These are phyloP conservation scores for Ylistrum balloti DNA, from an alignment of 1,140 invertebrate genomes.

Conservation along the genomic window DNA sequence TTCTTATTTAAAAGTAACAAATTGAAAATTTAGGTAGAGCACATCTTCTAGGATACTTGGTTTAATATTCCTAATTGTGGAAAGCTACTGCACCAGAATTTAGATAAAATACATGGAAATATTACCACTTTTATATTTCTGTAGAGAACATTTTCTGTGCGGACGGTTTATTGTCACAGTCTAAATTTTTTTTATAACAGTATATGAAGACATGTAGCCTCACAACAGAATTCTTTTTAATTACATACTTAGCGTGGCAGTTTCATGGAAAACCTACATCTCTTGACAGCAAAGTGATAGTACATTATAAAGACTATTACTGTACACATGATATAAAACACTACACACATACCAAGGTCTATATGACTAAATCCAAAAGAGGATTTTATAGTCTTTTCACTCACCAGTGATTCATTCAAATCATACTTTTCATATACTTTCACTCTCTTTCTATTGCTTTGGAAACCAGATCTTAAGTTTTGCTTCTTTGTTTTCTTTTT, in stretches of 20 bases:
- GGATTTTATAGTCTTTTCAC: not conserved
- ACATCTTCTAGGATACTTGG: not conserved
- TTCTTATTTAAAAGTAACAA: no score
- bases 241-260: not conserved
- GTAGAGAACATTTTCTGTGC: no score
- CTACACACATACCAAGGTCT: constrained; percentile 89
- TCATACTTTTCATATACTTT: not conserved
- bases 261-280: not conserved
- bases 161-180: no score
- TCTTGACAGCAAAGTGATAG: constrained; percentile 83
- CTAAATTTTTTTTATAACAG: no score
- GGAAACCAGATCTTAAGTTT: not conserved
- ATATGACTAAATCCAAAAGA: constrained; percentile 79
- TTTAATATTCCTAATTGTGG: no score
- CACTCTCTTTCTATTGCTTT: not conserved
- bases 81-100: no score
- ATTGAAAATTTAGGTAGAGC: no score
- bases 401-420: not conserved
- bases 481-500: constrained; percentile 60
- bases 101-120: no score
- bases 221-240: not conserved
- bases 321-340: constrained; percentile 88
- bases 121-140: no score
- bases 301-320: constrained; percentile 89
- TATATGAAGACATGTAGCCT: no score